Evolutionary conservation across 1,140 invertebrate species (phyloP), one percentile per base, ranked within the genome.

Genomic region (Dreissena rostriformis): DNA sequence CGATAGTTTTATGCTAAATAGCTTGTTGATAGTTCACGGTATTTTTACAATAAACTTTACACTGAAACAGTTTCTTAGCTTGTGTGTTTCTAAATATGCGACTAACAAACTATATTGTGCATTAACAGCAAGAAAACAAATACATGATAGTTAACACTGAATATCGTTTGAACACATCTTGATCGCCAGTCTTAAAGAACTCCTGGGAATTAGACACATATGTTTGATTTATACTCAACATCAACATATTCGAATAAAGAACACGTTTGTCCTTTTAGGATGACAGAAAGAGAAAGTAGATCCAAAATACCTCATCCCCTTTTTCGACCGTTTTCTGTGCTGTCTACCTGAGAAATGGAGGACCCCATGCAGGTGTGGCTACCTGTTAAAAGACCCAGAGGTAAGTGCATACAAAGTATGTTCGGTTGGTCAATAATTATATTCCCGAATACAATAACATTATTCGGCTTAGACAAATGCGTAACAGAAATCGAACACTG

Each of bases 291-390:
- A 80, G 10, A 90, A 91, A 19, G 82, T 91, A 15, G 88, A 90
- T 28, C 77, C 88, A 10, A 90, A 89, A 55, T 91, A 91, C 66
- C 70, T 90, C n/a, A 89, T 91, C n/a, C 91, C 91, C 2, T n/a
- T 91, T 0, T 91, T 91, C 77, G 89, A 89, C 73, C 85, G 91
- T 24, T 39, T 91, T 7, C 88, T 89, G 63, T 91, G 91, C 55
- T 91, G 89, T 80, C 80, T 91, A 5, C 91, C 91, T 0, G 81
- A 63, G 0, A 78, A 65, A 8, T 66, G 67, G 24, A 55, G 86
- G 5, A 51, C 71, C n/a, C 72, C 49, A 26, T 74, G 89, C 19
- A 57, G 88, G 1, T 91, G 90, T 87, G 72, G 87, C 29, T 84
- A 77, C 65, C 84, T 87, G 24, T 86, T 79, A n/a, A 52, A 63